Base-by-base conservation (phyloP, 2,113 vertebrate genomes). In the Elachura formosa region DNA sequence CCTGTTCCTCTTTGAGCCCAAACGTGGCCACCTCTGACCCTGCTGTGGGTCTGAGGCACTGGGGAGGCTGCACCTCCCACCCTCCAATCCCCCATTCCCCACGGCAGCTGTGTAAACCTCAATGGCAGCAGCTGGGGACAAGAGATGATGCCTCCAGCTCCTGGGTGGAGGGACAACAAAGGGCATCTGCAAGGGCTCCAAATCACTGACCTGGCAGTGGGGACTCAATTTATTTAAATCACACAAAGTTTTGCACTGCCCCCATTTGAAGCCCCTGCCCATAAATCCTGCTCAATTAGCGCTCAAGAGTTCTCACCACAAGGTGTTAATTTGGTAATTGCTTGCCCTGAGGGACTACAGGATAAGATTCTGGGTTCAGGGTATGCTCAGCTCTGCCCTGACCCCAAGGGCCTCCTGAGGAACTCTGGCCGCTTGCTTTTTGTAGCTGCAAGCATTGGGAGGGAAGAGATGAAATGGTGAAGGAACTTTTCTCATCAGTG, bases 41-140 rank as follows among this genome's bases (percentile, higher is more conserved):
- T 14, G 2, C 78, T 56, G 78, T 3, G 51, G 85, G 75, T 93
- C 92, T 62, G 29, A 31, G 40, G 34, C 88, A 2, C 78, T 96
- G 25, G 77, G 41, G 82, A 94, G 75, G 90, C 89, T 67, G 66
- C 14, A 7, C 28, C 75, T 78, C 66, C 64, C 79, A 51, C 17
- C 46, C 80, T 62, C 25, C 15, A 4, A 5, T 9, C 43, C 74
- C 58, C 71, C 19, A 6, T 18, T 85, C 84, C 90, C 58, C 7
- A 6, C 2, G 25, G 93, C 97, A 98, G 97, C 98, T 98, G 98
- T 96, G 92, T 84, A 97, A 98, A 97, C 97, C 97, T 96, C 97
- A 48, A 66, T 78, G 68, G 85, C 86, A 97, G 46, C 97, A 98
- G 97, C 97, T 98, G 98, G 96, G 61, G 14, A n/a, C 43, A 17